phyloP scores from a whole-genome alignment of 2,888 invertebrate species.

The Aproaerema taeniolella region DNA sequence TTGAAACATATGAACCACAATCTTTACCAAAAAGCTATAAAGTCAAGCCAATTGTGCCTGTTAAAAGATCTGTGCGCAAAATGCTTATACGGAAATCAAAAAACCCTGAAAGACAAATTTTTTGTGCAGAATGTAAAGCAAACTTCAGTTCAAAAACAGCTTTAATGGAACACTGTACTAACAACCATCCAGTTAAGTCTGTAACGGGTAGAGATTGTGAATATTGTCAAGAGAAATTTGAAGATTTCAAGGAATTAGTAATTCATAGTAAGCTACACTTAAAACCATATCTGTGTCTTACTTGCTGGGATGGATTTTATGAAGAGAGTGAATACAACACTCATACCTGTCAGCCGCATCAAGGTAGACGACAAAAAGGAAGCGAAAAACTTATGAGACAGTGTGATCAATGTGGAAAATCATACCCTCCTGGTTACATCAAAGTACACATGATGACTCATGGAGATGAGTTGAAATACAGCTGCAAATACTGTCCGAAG shows the following conservation, averaged over 20 bases:
- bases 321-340: conserved; percentile 36
- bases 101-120: conserved; percentile 29
- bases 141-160: conserved; percentile 44
- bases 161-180: conserved; percentile 50
- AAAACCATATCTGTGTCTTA: conserved; percentile 61
- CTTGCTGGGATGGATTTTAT: conserved; percentile 66
- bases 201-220: conserved; percentile 58
- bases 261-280: conserved; percentile 60
- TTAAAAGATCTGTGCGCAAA: conserved; percentile 17
- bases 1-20: conserved; percentile 17
- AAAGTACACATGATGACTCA: conserved; percentile 68
- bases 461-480: conserved; percentile 52
- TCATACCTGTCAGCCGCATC: conserved; percentile 53
- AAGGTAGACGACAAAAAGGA: conserved; percentile 42
- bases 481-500: conserved; percentile 68
- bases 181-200: conserved; percentile 50
- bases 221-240: conserved; percentile 66
- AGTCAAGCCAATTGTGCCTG: conserved; percentile 20
- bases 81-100: conserved; percentile 29
- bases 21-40: conserved; percentile 28
- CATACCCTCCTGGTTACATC: conserved; percentile 67
- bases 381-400: conserved; percentile 45
- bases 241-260: conserved; percentile 60
- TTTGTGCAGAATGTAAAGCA: conserved; percentile 63
- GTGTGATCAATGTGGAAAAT: conserved; percentile 71